Conservation (phyloP, 2,113 vertebrate genomes). For the Protobothrops flavoviridis region DNA sequence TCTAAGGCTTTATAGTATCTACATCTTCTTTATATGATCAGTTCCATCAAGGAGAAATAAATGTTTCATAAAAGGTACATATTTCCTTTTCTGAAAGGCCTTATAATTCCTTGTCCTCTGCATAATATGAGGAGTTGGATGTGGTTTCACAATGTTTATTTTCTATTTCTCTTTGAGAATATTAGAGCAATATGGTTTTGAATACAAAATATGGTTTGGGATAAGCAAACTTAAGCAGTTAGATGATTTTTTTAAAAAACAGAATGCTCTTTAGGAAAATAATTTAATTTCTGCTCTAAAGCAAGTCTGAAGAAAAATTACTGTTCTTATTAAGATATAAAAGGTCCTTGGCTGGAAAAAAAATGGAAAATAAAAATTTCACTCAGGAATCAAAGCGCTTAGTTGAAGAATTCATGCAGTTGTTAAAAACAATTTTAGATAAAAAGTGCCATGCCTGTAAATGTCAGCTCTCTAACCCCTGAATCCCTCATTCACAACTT, state of each 20-base stretch:
- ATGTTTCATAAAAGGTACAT: background rate
- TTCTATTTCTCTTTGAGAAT: background rate
- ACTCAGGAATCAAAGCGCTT: background rate
- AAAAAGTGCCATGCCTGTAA: background rate
- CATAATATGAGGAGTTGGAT: background rate
- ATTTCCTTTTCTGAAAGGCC: background rate
- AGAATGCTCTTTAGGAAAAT: background rate
- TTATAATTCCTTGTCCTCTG: background rate
- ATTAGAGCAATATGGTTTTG: background rate
- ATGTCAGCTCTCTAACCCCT: background rate
- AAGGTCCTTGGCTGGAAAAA: background rate
- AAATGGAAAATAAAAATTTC: background rate
- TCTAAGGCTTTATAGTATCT: background rate
- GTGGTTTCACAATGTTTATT: background rate
- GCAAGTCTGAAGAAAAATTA: background rate
- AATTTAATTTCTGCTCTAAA: background rate
- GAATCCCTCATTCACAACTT: background rate
- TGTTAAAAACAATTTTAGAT: background rate
- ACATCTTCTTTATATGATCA: background rate
- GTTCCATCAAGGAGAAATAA: background rate
- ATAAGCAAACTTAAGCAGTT: background rate
- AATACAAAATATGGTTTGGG: background rate
- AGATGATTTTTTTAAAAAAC: background rate
- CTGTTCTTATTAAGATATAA: background rate
- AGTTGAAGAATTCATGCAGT: background rate